A percentile compares a stretch with the other conserved stretches of the same genome.
Evolutionary conservation across 2,113 vertebrate species (phyloP).

Genomic region (Zosterops japonicus): DNA sequence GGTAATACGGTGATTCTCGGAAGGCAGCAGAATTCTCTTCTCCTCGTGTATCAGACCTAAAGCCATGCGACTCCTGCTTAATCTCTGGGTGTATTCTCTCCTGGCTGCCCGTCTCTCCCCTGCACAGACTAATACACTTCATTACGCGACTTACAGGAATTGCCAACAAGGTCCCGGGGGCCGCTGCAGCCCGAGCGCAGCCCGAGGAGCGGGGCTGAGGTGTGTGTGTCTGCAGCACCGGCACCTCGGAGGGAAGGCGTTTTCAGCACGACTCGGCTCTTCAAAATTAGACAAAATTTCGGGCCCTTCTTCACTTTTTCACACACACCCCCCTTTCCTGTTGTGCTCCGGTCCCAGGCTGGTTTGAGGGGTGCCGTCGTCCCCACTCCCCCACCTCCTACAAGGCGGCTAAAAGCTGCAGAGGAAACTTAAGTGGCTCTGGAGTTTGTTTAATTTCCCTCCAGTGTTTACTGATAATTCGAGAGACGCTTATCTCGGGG

Average conservation of each 20-base stretch:
- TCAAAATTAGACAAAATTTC: background rate
- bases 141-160: background rate
- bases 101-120: background rate
- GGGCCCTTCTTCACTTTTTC: background rate
- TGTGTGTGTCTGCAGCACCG: background rate
- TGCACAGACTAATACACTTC: conserved; percentile 5
- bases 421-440: conserved; percentile 27
- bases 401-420: background rate
- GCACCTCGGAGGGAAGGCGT: background rate
- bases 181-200: background rate
- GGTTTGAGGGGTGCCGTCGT: background rate
- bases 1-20: background rate
- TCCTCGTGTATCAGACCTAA: background rate
- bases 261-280: background rate
- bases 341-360: background rate
- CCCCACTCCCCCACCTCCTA: too few relatives aligned
- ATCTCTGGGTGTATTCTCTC: background rate
- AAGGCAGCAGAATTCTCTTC: background rate
- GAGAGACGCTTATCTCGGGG: conserved; percentile 73
- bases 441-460: conserved; percentile 58
- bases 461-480: conserved; percentile 69
- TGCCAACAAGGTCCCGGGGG: background rate
- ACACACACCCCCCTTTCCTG: background rate
- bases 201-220: background rate
- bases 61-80: background rate